A percentile compares a stretch with the other conserved stretches of the same genome.
Evolutionary conservation across 1,140 invertebrate genomes (phyloP).

Genomic region (Oryzaephilus surinamensis): DNA sequence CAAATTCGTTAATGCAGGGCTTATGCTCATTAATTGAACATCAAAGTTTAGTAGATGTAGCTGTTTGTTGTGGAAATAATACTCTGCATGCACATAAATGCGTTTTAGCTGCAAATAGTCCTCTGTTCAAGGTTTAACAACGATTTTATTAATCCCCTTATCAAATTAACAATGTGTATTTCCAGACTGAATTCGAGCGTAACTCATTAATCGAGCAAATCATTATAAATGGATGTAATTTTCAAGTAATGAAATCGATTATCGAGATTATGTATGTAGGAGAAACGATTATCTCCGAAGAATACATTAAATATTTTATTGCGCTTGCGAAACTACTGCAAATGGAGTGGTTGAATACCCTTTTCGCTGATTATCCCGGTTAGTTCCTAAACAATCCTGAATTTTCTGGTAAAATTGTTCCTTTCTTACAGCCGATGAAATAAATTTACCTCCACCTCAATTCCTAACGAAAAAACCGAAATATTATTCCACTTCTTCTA

Average conservation of each 20-base stretch:
- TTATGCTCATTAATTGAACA: conserved; percentile 32
- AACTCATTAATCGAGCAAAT: conserved; percentile 27
- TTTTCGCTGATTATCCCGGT: too few species aligned
- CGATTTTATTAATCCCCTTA: conserved; percentile 9
- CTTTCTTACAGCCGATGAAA: conserved; percentile 7
- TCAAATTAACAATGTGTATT: not conserved
- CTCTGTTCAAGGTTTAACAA: conserved; percentile 7
- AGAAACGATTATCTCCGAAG: conserved; percentile 27
- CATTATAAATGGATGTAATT: conserved; percentile 30
- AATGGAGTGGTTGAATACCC: conserved; percentile 25
- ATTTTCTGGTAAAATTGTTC: conserved; percentile 9
- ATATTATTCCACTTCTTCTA: conserved; percentile 11
- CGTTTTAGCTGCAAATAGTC: conserved; percentile 27
- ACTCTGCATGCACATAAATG: conserved; percentile 33
- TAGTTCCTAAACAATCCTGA: too few species aligned
- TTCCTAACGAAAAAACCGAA: conserved; percentile 24
- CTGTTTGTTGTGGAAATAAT: conserved; percentile 31
- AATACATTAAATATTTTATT: conserved; percentile 28
- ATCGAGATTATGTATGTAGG: conserved; percentile 35
- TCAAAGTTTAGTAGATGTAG: conserved; percentile 33
- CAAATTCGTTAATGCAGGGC: conserved; percentile 20
- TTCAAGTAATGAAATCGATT: conserved; percentile 27
- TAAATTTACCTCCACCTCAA: conserved; percentile 20
- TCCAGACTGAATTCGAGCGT: conserved; percentile 14
- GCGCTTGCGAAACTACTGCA: conserved; percentile 31